A percentile compares a stretch with the other conserved stretches of the same genome.
Conservation (phyloP, 2,113 vertebrate genomes). For the Nicator chloris region DNA sequence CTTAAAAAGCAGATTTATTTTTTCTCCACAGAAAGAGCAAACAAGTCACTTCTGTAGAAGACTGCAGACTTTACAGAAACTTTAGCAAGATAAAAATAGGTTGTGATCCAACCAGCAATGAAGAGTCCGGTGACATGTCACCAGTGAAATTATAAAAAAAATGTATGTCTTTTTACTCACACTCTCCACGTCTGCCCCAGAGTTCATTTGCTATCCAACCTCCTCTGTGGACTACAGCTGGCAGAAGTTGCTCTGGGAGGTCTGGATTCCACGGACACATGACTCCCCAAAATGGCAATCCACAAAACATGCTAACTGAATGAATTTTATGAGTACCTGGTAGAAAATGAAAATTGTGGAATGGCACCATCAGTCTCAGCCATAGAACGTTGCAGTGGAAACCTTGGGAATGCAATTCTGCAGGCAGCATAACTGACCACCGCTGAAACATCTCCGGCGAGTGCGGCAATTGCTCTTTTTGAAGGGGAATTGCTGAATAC, state of each 20-base stretch:
- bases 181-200: not conserved
- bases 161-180: not conserved
- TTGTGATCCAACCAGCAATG: not conserved
- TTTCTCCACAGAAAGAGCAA: not conserved
- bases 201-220: not conserved
- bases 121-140: not conserved
- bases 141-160: not conserved
- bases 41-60: not conserved
- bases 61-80: not conserved
- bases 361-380: not conserved
- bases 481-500: not conserved
- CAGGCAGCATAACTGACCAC: not conserved
- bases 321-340: not conserved
- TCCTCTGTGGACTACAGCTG: not conserved
- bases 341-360: not conserved
- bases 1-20: not conserved
- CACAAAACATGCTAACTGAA: not conserved
- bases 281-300: not conserved
- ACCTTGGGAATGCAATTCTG: not conserved
- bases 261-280: not conserved
- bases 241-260: not conserved
- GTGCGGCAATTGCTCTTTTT: not conserved
- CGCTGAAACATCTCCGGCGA: not conserved
- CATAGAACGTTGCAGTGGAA: not conserved
- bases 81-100: not conserved